phyloP scores from a whole-genome alignment of 92 coral and sea anemone species.

The Diadumene lineata region DNA sequence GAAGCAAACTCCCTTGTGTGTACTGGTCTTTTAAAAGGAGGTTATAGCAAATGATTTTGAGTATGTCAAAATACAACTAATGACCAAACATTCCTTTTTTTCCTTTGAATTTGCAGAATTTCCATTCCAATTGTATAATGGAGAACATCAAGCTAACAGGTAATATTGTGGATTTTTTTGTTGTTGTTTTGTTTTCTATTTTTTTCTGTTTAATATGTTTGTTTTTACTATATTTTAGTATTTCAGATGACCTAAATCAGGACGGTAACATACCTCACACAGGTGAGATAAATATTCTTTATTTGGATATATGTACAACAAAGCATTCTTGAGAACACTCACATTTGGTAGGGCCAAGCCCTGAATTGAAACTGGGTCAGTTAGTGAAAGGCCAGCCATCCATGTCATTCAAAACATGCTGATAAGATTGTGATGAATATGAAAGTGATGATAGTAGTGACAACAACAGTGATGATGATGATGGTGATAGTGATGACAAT shows the following conservation, averaged over 20 bases:
- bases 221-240: background rate
- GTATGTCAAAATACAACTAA: too few species aligned
- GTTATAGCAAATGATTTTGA: too few species aligned
- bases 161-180: background rate
- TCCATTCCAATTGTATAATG: conserved; percentile 13
- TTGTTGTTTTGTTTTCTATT: background rate
- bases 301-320: too few species aligned
- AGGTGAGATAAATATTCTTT: background rate
- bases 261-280: background rate
- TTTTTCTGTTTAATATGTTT: background rate
- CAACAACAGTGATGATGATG: background rate
- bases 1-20: too few species aligned
- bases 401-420: too few species aligned
- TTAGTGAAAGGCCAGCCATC: too few species aligned
- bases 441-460: background rate
- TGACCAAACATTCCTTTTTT: too few species aligned
- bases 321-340: too few species aligned
- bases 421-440: background rate
- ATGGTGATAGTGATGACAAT: background rate
- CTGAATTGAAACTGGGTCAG: too few species aligned
- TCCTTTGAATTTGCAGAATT: conserved; percentile 4
- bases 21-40: too few species aligned
- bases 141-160: conserved; percentile 6
- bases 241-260: background rate
- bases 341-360: too few species aligned